phyloP scores from a whole-genome alignment of 1,140 invertebrate genomes.

The Pseudoatta argentina region DNA sequence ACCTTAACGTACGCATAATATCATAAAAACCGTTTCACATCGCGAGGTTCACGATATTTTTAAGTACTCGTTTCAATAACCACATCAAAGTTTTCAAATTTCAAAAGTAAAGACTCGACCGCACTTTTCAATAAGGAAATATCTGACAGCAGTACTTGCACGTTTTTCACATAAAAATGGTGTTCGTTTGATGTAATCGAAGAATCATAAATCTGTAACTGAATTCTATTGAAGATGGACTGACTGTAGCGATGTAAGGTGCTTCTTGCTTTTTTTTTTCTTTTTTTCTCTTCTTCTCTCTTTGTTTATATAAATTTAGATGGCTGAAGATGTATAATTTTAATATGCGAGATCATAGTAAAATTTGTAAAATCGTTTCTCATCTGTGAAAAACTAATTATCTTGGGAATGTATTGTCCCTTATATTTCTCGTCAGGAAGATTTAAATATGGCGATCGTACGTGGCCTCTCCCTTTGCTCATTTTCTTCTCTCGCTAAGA shows the following conservation, averaged over 20 bases:
- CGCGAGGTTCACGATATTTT: not conserved
- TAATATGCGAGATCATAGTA: not conserved
- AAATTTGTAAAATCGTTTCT: not conserved
- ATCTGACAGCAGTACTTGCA: not conserved
- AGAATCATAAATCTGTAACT: not conserved
- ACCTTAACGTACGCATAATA: not conserved
- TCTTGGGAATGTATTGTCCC: not conserved
- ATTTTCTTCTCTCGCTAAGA: not conserved
- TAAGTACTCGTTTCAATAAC: not conserved
- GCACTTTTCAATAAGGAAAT: conserved; percentile 26
- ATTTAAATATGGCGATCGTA: conserved; percentile 4
- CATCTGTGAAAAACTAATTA: not conserved
- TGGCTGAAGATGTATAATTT: not conserved
- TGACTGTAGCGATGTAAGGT: not conserved
- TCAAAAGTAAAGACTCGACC: not conserved
- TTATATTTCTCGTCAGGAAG: not conserved
- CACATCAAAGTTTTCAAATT: not conserved
- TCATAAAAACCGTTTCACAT: conserved; percentile 4
- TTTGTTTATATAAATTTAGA: not conserved
- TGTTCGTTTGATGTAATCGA: not conserved
- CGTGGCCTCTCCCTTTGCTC: conserved; percentile 6
- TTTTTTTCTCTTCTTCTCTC: not conserved
- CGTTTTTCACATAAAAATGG: not conserved
- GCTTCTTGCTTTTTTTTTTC: not conserved
- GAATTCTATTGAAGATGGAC: not conserved